Base-by-base conservation (phyloP, 2,797 vertebrate genomes). In the Limnodromus scolopaceus region DNA sequence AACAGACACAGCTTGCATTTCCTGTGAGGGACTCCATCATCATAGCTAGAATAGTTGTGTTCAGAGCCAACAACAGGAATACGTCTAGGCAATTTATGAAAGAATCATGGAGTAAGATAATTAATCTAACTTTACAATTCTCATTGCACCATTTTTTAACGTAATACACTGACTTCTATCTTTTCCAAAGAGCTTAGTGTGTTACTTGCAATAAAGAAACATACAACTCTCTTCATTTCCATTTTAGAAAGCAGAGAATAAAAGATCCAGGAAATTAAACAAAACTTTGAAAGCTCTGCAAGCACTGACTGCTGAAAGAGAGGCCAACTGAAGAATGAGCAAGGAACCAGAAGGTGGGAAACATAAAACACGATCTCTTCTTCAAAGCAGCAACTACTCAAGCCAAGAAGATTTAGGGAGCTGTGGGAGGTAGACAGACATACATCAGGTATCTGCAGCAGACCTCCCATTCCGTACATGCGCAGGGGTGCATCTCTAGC, bases 401-500 rank as follows among this genome's bases (percentile, higher is more conserved):
- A 92, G 74, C 7, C 13, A 17, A 20, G 54, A 15, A 39, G 24
- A n/a, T 23, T n/a, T 1, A 70, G 51, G 43, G 43, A 77, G 32
- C 17, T 39, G 32, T 48, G 34, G 53, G 53, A 92, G 41, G 24
- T 1, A 54, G 49, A 34, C 14, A 84, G 60, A 39, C 16, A 11
- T 5, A 28, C 16, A 30, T 20, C 45, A 48, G 57, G 39, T 38
- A 5, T 15, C 25, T 64, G 39, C 72, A 83, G 34, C 0, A n/a
- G 19, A 38, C 13, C 23, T 64, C 24, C 55, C 70, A 19, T 14
- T 80, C n/a, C 20, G 1, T 5, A 7, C 22, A 8, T 16, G 19
- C 14, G 2, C 16, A 32, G 16, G 23, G 11, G 2, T 39, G 48
- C 4, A 0, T 54, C 51, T 46, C 18, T 9, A 43, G 46, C 1